Evolutionary conservation across 1,140 invertebrate species (phyloP).

Genomic region (Drosophila rufa): DNA sequence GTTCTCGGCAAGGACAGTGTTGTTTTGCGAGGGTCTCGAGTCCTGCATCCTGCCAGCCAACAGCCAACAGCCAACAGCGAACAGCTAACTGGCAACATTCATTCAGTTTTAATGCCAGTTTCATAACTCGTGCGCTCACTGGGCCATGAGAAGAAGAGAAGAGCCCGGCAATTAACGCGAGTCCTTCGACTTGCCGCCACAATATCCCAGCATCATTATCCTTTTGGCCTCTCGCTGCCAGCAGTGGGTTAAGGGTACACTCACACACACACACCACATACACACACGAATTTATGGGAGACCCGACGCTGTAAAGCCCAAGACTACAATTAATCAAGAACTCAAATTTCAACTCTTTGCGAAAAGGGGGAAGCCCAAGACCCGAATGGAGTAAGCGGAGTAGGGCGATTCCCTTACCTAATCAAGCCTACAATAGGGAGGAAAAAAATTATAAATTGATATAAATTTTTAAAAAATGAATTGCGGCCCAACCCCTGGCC

Average conservation of each 20-base stretch:
- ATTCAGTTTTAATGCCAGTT: slow-evolving; percentile 78
- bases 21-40: slow-evolving; percentile 34
- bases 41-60: slow-evolving; percentile 29
- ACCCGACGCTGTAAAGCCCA: slow-evolving; percentile 41
- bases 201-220: slow-evolving; percentile 53
- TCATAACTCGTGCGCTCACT: slow-evolving; percentile 79
- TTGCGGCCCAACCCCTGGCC: slow-evolving; percentile 27
- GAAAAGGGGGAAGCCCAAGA: slow-evolving; percentile 40
- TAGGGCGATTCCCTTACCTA: slow-evolving; percentile 50
- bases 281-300: slow-evolving; percentile 33
- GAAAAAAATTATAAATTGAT: slow-evolving; percentile 77
- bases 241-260: slow-evolving; percentile 40
- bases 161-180: slow-evolving; percentile 74
- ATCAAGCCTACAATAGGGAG: slow-evolving; percentile 68
- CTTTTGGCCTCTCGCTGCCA: slow-evolving; percentile 43
- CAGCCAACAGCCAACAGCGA: neutral
- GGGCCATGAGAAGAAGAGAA: slow-evolving; percentile 57
- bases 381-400: slow-evolving; percentile 10
- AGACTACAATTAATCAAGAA: slow-evolving; percentile 61
- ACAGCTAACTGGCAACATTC: slow-evolving; percentile 55
- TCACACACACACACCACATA: slow-evolving; percentile 9
- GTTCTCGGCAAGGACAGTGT: slow-evolving; percentile 57
- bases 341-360: slow-evolving; percentile 59
- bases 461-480: slow-evolving; percentile 80
- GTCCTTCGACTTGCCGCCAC: slow-evolving; percentile 51